Conservation (phyloP, 2,113 vertebrate species). For the Callospermophilus lateralis region DNA sequence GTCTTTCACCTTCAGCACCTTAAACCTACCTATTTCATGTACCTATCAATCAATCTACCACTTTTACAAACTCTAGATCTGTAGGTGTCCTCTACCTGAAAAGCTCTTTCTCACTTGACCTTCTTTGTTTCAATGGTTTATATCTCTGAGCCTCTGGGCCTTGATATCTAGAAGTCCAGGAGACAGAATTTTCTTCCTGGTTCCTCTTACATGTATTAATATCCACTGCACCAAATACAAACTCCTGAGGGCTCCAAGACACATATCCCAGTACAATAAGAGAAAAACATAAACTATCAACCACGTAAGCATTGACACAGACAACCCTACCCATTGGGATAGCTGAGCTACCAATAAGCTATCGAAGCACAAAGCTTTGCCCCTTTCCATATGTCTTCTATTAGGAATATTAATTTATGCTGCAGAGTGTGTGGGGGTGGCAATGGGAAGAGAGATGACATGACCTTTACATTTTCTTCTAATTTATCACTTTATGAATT, state of each 20-base stretch:
- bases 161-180: neutral
- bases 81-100: neutral
- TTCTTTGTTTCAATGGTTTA: constrained; percentile 13
- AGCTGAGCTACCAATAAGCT: neutral
- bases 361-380: neutral
- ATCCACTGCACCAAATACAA: neutral
- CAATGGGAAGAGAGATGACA: neutral
- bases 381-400: neutral
- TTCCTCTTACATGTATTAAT: neutral
- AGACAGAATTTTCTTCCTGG: neutral
- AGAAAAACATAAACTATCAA: neutral
- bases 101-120: neutral
- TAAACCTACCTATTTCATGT: neutral
- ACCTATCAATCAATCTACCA: neutral
- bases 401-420: neutral
- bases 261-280: neutral
- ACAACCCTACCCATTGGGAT: neutral
- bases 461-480: neutral
- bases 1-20: neutral
- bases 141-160: neutral
- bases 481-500: constrained; percentile 1
- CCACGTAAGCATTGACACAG: neutral
- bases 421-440: neutral
- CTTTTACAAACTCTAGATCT: neutral
- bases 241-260: neutral